phyloP scores from a whole-genome alignment of 2,797 vertebrate species.

The Columba guinea region DNA sequence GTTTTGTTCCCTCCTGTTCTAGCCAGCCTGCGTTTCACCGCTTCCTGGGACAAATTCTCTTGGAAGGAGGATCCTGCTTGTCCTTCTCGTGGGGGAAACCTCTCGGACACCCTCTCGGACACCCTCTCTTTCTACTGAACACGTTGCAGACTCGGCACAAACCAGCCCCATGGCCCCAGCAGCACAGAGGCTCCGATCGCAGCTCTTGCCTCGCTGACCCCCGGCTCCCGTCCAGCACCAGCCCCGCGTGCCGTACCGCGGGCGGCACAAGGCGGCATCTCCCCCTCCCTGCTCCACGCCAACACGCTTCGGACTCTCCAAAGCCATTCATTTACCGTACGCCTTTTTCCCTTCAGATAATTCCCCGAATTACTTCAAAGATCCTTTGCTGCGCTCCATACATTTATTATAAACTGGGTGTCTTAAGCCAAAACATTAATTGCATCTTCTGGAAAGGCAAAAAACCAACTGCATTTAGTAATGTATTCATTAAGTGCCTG shows the following conservation, averaged over 20 bases:
- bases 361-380: background rate
- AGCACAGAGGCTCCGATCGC: background rate
- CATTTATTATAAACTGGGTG: background rate
- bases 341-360: background rate
- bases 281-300: background rate
- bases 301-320: background rate
- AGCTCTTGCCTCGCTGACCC: no score
- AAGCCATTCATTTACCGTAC: rapidly evolving
- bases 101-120: background rate
- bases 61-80: background rate
- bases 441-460: constrained; percentile 45
- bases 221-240: background rate
- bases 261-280: background rate
- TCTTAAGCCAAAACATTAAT: constrained; percentile 72
- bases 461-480: constrained; percentile 21
- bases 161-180: background rate
- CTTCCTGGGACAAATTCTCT: background rate
- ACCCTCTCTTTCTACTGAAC: background rate
- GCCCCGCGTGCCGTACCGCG: no score
- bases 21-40: background rate
- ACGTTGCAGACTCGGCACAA: background rate
- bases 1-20: background rate
- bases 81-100: background rate
- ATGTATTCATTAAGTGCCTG: constrained; percentile 64
- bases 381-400: background rate